A percentile compares a stretch with the other conserved stretches of the same genome.
These are phyloP conservation scores for Orientallactaga sibirica DNA, from an alignment of 2,797 vertebrate genomes.

Conservation along the genomic window DNA sequence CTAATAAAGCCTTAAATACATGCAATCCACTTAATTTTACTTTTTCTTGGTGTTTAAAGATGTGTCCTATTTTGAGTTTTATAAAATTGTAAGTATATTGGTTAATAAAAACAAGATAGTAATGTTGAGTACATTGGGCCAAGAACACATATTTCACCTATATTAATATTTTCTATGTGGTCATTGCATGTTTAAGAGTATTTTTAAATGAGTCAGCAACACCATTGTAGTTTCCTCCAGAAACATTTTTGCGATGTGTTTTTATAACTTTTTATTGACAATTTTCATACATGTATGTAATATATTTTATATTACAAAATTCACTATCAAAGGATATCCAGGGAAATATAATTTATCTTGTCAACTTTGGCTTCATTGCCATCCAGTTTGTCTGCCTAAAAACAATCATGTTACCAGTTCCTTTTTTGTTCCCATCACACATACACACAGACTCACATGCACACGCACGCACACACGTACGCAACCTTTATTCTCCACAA, in stretches of 20 bases:
- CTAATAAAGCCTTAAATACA: conserved; percentile 27
- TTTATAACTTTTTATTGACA: neutral
- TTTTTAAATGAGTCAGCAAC: neutral
- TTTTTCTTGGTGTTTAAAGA: conserved; percentile 1
- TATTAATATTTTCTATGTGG: neutral
- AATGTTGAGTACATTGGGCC: neutral
- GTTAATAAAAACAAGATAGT: neutral
- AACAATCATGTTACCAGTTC: neutral
- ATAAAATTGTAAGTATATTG: neutral
- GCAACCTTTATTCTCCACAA: neutral
- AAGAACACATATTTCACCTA: neutral
- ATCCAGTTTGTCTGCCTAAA: neutral
- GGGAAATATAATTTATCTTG: neutral
- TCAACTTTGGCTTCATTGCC: neutral
- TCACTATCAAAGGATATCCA: neutral
- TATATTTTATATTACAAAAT: neutral
- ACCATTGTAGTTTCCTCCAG: neutral
- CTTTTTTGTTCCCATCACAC: neutral
- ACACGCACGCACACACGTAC: neutral
- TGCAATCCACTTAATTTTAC: neutral
- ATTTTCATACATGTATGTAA: no score
- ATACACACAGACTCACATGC: neutral
- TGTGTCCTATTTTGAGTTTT: neutral
- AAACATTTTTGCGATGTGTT: neutral
- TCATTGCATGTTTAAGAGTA: neutral